Percentiles rank a stretch among this genome's conserved stretches.
phyloP scores from a whole-genome alignment of 2,113 vertebrate species.

The Pachyramphus minor region DNA sequence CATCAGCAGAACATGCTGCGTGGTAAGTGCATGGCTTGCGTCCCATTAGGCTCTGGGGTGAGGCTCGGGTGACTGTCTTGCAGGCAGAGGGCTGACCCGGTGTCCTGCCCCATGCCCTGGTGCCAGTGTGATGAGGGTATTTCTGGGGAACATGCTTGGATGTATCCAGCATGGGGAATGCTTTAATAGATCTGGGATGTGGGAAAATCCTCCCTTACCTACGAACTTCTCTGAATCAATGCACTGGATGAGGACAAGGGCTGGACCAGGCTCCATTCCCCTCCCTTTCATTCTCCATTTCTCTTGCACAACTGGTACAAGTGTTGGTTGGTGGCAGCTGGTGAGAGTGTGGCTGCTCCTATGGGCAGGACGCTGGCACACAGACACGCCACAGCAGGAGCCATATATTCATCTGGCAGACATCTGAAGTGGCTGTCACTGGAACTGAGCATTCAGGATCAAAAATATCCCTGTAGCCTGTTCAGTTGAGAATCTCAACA shows the following conservation, averaged over 20 bases:
- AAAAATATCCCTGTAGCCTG: background rate
- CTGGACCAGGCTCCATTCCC: background rate
- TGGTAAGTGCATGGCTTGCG: conserved; percentile 70
- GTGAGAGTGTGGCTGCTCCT: background rate
- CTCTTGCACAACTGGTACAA: background rate
- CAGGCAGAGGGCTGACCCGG: background rate
- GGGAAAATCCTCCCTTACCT: background rate
- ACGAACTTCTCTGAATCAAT: background rate
- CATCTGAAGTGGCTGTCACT: background rate
- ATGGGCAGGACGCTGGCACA: background rate
- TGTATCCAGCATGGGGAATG: background rate
- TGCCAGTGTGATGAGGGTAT: rapidly evolving
- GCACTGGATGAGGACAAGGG: background rate
- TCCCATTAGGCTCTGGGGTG: rapidly evolving
- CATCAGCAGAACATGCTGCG: conserved; percentile 98
- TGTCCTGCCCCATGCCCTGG: background rate
- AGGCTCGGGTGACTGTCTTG: background rate
- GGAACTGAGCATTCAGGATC: background rate
- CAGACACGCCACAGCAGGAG: background rate
- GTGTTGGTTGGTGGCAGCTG: rapidly evolving
- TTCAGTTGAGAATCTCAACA: background rate
- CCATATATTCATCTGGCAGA: rapidly evolving
- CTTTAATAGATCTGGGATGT: background rate
- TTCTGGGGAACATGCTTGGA: background rate
- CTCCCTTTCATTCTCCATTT: background rate